Base-by-base conservation (phyloP, 2,888 invertebrate genomes). In the Trisateles emortualis region DNA sequence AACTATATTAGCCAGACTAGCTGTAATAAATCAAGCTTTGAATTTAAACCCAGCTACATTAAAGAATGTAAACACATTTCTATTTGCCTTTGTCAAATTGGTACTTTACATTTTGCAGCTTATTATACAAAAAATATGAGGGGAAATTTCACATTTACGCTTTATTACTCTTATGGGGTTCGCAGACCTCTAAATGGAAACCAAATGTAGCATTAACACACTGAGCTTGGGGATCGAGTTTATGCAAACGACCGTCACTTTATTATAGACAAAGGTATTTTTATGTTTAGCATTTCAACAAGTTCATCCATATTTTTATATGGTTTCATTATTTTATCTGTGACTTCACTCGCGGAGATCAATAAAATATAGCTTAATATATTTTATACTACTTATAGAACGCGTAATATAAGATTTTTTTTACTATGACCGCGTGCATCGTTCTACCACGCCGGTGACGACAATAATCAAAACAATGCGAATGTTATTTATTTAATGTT, bases 21-120 rank as follows among this genome's bases (percentile, higher is more conserved):
- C 55, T 59, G 48, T 55, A 55, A 59, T 47, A 64, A 64, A 64
- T 59, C 44, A 59, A 47, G 59, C 47, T 46, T 45, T 43, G 55
- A 52, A 64, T 54, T 44, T 59, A 57, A 67, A 57, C 62, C 49
- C 17, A 47, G 11, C 45, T 46, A 29, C 39, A 46, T 46, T 49
- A 53, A 53, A 35, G 48, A 14, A 47, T 47, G 44, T 48, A 65
- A 47, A 46, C 49, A 41, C 38, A 41, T 42, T 49, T 24, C 29
- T 42, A 49, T 52, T 68, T 49, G 46, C 53, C 24, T 47, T 22
- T 30, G 44, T 30, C 16, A 22, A 52, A 49, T 40, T 39, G 39
- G 30, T 30, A 26, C 14, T 24, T 2, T 47, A 41, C n/a, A 49
- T 49, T 49, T 49, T 11, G 26, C n/a, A 5, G 10, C 8, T 48